Evolutionary conservation across 2,113 vertebrate species (phyloP), one percentile per base, ranked within the genome.

Genomic region (Tragelaphus buxtoni): DNA sequence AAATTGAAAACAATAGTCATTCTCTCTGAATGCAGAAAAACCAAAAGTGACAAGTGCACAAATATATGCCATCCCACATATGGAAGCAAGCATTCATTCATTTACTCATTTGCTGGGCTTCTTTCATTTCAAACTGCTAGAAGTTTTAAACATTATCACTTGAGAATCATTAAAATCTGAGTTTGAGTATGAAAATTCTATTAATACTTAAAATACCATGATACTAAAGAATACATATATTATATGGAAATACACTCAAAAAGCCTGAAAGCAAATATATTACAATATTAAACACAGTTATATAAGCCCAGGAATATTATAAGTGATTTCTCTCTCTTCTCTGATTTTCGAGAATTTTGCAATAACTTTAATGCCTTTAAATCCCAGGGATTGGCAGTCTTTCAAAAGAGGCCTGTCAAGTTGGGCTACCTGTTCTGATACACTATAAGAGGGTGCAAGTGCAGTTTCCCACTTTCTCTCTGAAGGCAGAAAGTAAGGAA

Each of bases 281-380:
- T 79, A 94, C 51, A 22, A 81, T 58, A 91, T n/a, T 58, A 87
- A 84, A 35, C 14, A 6, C 20, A 92, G 28, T 35, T 60, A 90
- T 9, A 1, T 45, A 88, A 95, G 32, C 51, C 7, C 13, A 92
- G 22, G 22, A 90, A 51, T 47, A 55, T 51, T 74, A 79, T 30
- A 69, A 17, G 13, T 53, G 42, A 51, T 45, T 84, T 85, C 53
- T 95, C 93, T 96, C 58, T 94, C 13, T 17, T 95, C 53, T 93
- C 79, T 88, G 30, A 74, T 82, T 91, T 96, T 83, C 22, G 82
- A 87, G 47, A 89, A 77, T 91, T 89, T 79, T 28, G 24, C 39
- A 94, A 47, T 55, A n/a, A 88, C 90, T 14, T 80, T 76, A 86
- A 72, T 76, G 28, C 13, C 88, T 91, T 95, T 86, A 94, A 88